Evolutionary conservation across 2,797 vertebrate species (phyloP), one percentile per base, ranked within the genome.

Genomic region (Peromyscus aztecus): DNA sequence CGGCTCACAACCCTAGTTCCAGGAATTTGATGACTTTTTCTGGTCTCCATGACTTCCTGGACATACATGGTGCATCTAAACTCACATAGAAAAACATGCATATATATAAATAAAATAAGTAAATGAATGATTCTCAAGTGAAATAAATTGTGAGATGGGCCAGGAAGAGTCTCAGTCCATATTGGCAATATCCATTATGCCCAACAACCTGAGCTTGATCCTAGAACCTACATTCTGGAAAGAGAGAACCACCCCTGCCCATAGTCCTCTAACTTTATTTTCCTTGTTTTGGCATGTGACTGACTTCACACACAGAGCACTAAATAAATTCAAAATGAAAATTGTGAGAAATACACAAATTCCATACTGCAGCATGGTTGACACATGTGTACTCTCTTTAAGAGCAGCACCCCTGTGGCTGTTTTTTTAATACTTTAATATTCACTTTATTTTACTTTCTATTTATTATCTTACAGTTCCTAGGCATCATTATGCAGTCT

Each of bases 401-500:
- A 27, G 91, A 82, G 37, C 55, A 89, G 61, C 34, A 40, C 29
- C 52, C 10, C 0, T 87, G 14, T 40, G 12, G 52, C 37, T 84
- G 37, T 82, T 82, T 80, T 80, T n/a, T 63, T 43, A 43, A 37
- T 84, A 43, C 27, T 81, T 19, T 63, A 88, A 80, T 63, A 2
- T 57, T 73, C 8, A 52, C 3, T 73, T 67, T 88, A 55, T 88
- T 57, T 95, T 76, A 86, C n/a, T 83, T 89, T 93, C 55, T 59
- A 31, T 84, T 52, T 85, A 73, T 19, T 65, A 10, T 67, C 89
- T 37, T 46, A 76, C 71, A 91, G 71, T 11, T 93, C 43, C 40
- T 24, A 93, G n/a, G 3, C 43, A 84, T 63, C 43, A 63, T 90
- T 88, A 63, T 17, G 71, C 14, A 61, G 31, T 80, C 75, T 27